Evolutionary conservation across 2,797 vertebrate species (phyloP).

Genomic region (Parauchenoglanis punctatus): DNA sequence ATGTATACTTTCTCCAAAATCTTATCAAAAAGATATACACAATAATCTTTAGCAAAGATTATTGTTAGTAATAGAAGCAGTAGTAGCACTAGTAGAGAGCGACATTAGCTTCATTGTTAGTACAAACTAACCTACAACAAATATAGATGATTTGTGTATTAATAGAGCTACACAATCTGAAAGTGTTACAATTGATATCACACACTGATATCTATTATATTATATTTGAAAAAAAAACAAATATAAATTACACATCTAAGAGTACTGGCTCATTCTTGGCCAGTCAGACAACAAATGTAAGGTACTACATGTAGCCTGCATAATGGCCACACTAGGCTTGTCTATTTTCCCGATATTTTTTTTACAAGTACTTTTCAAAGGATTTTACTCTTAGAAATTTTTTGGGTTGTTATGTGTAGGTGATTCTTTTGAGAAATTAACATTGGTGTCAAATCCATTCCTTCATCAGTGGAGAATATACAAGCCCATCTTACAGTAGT

Average conservation of each 20-base stretch:
- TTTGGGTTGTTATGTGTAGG: not conserved
- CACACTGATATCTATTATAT: too few species aligned
- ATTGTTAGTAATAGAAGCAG: not conserved
- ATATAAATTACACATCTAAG: not conserved
- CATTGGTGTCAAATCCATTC: not conserved
- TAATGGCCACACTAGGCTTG: not conserved
- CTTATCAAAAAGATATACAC: not conserved
- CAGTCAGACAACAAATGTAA: not conserved
- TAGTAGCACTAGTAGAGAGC: not conserved
- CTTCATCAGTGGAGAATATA: constrained; percentile 13
- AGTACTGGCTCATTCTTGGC: not conserved
- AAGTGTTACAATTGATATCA: too few species aligned
- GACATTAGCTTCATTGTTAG: not conserved
- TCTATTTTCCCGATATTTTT: constrained; percentile 1
- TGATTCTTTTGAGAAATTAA: not conserved
- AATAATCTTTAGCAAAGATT: not conserved
- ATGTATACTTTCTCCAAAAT: not conserved
- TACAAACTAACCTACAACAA: not conserved
- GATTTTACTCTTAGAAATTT: not conserved
- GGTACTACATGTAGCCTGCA: not conserved
- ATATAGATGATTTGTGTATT: not conserved
- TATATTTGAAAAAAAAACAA: not conserved
- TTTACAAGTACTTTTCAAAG: not conserved
- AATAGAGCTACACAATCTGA: not conserved
- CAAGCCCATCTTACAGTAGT: not conserved